phyloP scores from a whole-genome alignment of 37 sponge, comb jelly and placozoan genomes.

The Cliona cf. orientalis region DNA sequence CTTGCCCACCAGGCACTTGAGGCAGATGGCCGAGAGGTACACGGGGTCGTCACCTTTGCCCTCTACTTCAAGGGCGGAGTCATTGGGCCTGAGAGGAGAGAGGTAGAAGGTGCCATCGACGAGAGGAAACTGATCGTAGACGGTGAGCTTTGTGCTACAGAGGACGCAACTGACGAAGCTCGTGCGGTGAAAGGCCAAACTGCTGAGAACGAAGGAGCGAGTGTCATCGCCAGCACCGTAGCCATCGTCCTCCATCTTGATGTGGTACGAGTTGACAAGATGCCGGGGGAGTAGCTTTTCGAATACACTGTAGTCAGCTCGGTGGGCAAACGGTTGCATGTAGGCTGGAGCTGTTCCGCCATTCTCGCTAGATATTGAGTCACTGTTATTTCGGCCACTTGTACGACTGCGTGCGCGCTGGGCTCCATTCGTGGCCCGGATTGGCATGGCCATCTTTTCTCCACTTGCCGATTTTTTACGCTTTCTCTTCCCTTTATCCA shows the following conservation, averaged over 20 bases:
- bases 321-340: conserved; percentile 81
- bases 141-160: conserved; percentile 68
- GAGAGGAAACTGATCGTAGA: conserved; percentile 93
- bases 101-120: conserved; percentile 90
- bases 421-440: conserved; percentile 24
- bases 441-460: conserved; percentile 37
- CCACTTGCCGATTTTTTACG: conserved; percentile 35
- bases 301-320: conserved; percentile 77
- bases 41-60: conserved; percentile 59
- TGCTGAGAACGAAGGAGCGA: conserved; percentile 79
- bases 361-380: conserved; percentile 75
- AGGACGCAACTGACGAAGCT: conserved; percentile 80
- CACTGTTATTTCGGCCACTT: conserved; percentile 55
- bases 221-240: conserved; percentile 91
- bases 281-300: conserved; percentile 71
- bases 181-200: conserved; percentile 71
- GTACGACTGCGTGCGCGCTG: conserved; percentile 19
- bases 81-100: conserved; percentile 59
- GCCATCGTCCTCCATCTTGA: conserved; percentile 95
- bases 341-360: conserved; percentile 25
- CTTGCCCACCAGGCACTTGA: conserved; percentile 75
- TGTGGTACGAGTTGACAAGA: conserved; percentile 88
- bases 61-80: conserved; percentile 68
- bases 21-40: conserved; percentile 84
- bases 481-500: conserved; percentile 37